Base-by-base conservation (phyloP, 2,113 vertebrate genomes). In the Neogobius melanostomus region DNA sequence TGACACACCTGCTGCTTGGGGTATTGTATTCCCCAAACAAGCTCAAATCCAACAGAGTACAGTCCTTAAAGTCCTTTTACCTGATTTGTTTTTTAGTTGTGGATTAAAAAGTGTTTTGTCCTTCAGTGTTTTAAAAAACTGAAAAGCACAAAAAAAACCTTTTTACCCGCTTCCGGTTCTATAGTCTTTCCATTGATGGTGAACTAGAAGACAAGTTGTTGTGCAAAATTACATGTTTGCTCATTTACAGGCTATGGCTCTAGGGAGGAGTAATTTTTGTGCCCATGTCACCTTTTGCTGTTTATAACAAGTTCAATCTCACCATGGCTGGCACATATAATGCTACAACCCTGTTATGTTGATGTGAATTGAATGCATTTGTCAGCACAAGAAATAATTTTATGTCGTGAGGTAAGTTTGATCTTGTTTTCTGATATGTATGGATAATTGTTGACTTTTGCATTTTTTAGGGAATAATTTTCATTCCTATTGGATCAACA, bases 1-100 rank as follows among this genome's bases (percentile, higher is more conserved):
- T 11, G 28, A 59, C 72, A 84, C 86, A 90, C 85, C 85, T 88
- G 83, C 60, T 71, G 73, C 73, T 78, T 69, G 44, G 79, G 50
- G 68, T 11, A 42, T 64, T 54, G 11, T 71, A 72, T 64, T 82
- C 76, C 75, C 79, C 42, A 42, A 44, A 49, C 59, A 59, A 42
- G 11, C 44, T 68, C 44, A 64, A 14, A 21, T 43, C 51, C 15
- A 62, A 47, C 7, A 61, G 60, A 46, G 16, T 7, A 61, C 43
- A 53, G 28, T 36, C 28, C 28, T 36, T 36, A 36, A 36, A 36
- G 28, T 36, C 28, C 28, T 36, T 36, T 36, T 36, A 36, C 28
- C 28, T 36, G 28, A 36, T 36, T 3, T 36, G 28, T 36, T 5
- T 36, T 36, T 3, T 5, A 36, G 28, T 36, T 36, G 28, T 36